Evolutionary conservation across 2,888 invertebrate genomes (phyloP), one percentile per base, ranked within the genome.

Genomic region (Pandemis corylana): DNA sequence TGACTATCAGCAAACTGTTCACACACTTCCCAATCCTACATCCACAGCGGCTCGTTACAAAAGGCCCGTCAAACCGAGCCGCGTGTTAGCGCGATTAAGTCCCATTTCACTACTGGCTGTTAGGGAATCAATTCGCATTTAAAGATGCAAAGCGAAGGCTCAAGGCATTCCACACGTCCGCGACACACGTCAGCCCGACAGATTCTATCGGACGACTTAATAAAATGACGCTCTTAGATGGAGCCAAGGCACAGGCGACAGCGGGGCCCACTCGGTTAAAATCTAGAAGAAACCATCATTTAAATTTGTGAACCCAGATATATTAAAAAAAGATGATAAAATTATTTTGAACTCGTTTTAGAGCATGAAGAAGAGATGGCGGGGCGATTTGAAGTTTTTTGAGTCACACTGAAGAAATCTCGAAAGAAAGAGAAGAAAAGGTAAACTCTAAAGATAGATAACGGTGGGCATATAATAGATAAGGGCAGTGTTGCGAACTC

Each of bases 141-240:
- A 68, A 72, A 72, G 62, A 72, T 42, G 62, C 62, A 62, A 28
- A 61, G 9, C 41, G 41, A 3, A 49, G 13, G 13, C 10, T 6
- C 62, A 10, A 28, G 71, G 13, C 61, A 73, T 73, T 74, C 77
- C 79, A 86, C 89, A 89, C 89, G 88, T 87, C 84, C 84, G 78
- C 89, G 85, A 90, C 91, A 90, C 89, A 88, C 90, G 90, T 90
- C 89, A 85, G 85, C 86, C 87, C 90, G 90, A 88, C 81, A 84
- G 85, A 89, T 88, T 84, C 84, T 85, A 87, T 87, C 87, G 84
- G 85, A 87, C 79, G 89, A 89, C 89, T 92, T 92, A 89, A 91
- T 92, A 91, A 91, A 90, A 91, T 91, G 89, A 89, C 89, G 86
- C 87, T 85, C 82, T 84, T 80, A 80, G 80, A 80, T 79, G 71